Conservation (phyloP, 92 coral and sea anemone species). For the Bergia puertoricense region DNA sequence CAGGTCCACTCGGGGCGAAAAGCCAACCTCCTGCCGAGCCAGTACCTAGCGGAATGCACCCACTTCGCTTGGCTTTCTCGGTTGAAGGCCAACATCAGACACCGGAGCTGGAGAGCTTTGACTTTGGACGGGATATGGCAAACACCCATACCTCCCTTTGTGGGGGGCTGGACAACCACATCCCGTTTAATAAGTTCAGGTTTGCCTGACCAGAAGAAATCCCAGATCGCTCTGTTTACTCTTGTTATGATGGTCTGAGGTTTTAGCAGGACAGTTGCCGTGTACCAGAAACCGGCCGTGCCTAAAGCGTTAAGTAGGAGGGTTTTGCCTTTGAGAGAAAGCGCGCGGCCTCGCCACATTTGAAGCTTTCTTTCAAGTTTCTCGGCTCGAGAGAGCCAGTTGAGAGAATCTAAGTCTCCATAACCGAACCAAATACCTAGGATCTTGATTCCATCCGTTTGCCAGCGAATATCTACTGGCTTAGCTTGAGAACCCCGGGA, state of each 20-base stretch:
- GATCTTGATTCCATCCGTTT: constrained; percentile 35
- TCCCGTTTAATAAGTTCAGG: constrained; percentile 34
- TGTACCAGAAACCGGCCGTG: not conserved
- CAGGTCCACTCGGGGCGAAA: constrained; percentile 22
- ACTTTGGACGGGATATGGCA: constrained; percentile 11
- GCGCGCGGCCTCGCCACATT: constrained; percentile 9
- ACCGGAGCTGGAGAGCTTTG: not conserved
- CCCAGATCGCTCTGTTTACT: constrained; percentile 12
- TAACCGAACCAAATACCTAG: constrained; percentile 34
- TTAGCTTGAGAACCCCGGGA: constrained; percentile 14
- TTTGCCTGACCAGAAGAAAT: constrained; percentile 33
- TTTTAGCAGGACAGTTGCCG: not conserved
- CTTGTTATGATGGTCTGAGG: not conserved
- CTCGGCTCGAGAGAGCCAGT: constrained; percentile 26
- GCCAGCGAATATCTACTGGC: constrained; percentile 46
- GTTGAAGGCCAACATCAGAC: not conserved
- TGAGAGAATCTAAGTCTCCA: not conserved
- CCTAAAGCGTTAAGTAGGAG: constrained; percentile 7
- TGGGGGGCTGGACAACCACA: constrained; percentile 21
- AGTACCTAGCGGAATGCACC: constrained; percentile 40
- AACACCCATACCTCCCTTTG: constrained; percentile 32
- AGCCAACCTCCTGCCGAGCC: constrained; percentile 21
- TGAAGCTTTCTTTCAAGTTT: constrained; percentile 33
- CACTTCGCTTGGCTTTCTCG: not conserved
- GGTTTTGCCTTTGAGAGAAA: not conserved